Conservation (phyloP, 2,113 vertebrate species). For the Nicator chloris region DNA sequence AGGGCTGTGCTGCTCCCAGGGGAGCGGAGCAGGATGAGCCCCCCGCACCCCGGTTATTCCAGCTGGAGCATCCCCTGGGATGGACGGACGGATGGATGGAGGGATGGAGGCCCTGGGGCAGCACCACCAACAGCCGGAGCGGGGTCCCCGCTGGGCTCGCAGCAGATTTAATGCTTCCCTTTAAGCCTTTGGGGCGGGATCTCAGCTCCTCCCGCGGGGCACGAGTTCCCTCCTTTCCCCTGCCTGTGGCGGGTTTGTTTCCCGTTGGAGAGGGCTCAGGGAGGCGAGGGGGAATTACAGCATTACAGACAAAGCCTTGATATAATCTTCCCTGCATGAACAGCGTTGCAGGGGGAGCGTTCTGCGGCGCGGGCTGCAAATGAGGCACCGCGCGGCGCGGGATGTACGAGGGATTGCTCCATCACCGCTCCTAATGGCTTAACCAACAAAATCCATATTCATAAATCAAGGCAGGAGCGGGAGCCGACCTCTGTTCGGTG, state of each 20-base stretch:
- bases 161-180: neutral
- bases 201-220: neutral
- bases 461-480: neutral
- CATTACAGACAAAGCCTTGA: neutral
- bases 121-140: rapidly evolving
- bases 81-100: neutral
- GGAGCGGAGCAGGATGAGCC: neutral
- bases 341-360: neutral
- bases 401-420: neutral
- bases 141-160: rapidly evolving
- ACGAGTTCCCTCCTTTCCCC: neutral
- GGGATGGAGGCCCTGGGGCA: neutral
- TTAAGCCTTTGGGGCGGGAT: neutral
- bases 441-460: constrained; percentile 35
- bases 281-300: neutral
- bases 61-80: neutral
- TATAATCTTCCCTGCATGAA: neutral
- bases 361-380: neutral
- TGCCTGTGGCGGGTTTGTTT: neutral
- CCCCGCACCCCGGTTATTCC: rapidly evolving
- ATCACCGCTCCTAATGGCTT: constrained; percentile 34
- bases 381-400: neutral
- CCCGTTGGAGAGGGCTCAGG: neutral
- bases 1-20: neutral
- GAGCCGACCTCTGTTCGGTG: neutral